phyloP scores from a whole-genome alignment of 2,888 invertebrate genomes.

The Timema cristinae region DNA sequence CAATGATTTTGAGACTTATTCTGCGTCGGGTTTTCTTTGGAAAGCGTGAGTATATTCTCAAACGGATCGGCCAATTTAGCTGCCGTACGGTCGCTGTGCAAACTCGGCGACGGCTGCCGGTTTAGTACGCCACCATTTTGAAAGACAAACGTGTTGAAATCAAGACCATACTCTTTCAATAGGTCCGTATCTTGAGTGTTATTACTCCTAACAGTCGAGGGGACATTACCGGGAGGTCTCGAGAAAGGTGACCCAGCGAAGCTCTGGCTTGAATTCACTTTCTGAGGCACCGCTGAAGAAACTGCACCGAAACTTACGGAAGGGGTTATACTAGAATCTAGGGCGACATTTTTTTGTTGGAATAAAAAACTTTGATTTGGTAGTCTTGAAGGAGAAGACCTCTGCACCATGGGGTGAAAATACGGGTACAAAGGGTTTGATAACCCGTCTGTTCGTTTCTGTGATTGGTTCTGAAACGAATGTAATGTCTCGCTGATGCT shows the following conservation, averaged over 20 bases:
- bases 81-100: no score
- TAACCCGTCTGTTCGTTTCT: constrained; percentile 48
- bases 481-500: constrained; percentile 14
- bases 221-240: constrained; percentile 12
- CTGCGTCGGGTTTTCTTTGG: no score
- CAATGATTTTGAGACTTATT: no score
- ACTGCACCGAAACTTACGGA: constrained; percentile 28
- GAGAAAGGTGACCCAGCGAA: constrained; percentile 15
- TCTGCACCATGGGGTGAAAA: constrained; percentile 37
- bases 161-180: constrained; percentile 64
- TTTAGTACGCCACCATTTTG: no score
- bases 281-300: constrained; percentile 26
- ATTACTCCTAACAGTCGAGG: constrained; percentile 38
- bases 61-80: no score
- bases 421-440: constrained; percentile 51
- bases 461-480: neutral
- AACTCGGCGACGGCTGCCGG: no score
- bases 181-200: constrained; percentile 59
- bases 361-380: constrained; percentile 26
- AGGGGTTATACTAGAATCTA: constrained; percentile 6
- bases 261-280: constrained; percentile 23
- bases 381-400: constrained; percentile 17
- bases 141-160: constrained; percentile 50
- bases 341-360: constrained; percentile 11
- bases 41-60: no score